phyloP scores from a whole-genome alignment of 2,113 vertebrate genomes.

The Bambusicola thoracicus region DNA sequence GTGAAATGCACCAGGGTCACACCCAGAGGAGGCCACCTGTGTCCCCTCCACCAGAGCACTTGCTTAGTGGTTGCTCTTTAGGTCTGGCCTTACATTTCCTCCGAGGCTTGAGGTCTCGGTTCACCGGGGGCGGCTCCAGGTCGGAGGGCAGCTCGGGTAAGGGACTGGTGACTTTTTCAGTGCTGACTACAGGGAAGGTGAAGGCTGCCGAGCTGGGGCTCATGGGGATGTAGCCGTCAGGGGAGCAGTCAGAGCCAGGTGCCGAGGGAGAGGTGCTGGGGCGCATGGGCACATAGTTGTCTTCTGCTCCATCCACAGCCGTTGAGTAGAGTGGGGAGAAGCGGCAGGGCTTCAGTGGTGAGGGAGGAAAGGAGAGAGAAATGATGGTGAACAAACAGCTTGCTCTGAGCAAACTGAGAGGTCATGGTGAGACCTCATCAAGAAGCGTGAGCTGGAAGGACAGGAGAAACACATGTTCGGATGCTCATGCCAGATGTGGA shows the following conservation, averaged over 20 bases:
- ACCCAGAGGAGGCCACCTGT: neutral
- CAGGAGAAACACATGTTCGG: rapidly evolving
- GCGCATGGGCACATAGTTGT: conserved; percentile 91
- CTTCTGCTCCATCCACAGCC: conserved; percentile 69
- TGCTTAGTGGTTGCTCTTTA: neutral
- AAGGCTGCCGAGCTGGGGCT: conserved; percentile 78
- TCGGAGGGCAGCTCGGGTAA: conserved; percentile 77
- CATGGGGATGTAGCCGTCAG: conserved; percentile 94
- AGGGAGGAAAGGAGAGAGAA: neutral
- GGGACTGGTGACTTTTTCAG: conserved; percentile 74
- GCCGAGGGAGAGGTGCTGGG: conserved; percentile 76
- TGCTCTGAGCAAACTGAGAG: neutral
- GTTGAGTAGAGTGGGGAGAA: conserved; percentile 69
- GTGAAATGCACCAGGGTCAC: neutral
- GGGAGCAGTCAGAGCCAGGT: conserved; percentile 49
- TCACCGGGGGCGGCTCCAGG: conserved; percentile 90
- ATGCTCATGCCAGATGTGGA: neutral
- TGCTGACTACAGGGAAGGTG: conserved; percentile 57
- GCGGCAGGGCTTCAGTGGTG: conserved; percentile 72
- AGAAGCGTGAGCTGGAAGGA: neutral
- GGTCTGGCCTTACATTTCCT: conserved; percentile 84
- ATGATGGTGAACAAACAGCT: rapidly evolving
- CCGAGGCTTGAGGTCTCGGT: conserved; percentile 94
- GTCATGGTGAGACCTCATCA: neutral
- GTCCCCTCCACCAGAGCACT: neutral